phyloP scores from a whole-genome alignment of 2,797 vertebrate species.

The Spheniscus humboldti region DNA sequence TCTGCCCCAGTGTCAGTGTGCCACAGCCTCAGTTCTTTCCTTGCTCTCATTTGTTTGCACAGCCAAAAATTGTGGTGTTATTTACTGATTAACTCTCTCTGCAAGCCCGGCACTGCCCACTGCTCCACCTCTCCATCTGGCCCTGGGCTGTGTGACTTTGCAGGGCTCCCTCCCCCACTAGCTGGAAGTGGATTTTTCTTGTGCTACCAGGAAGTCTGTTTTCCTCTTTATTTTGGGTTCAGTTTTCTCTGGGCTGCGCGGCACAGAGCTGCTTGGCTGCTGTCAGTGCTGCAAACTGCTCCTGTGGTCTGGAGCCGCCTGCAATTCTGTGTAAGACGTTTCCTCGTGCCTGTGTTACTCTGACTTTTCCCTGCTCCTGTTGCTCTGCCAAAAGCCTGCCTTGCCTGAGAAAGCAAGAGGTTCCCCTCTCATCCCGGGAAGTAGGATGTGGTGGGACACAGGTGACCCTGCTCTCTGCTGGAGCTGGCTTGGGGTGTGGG shows the following conservation, averaged over 20 bases:
- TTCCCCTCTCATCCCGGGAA: accelerated
- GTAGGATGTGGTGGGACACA: background rate
- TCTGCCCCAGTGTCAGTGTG: background rate
- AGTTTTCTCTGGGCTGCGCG: background rate
- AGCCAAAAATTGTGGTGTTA: background rate
- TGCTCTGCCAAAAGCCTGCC: background rate
- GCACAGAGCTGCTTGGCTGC: background rate
- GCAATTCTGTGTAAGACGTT: background rate
- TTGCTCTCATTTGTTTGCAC: background rate
- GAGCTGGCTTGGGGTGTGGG: background rate
- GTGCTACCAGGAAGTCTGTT: background rate
- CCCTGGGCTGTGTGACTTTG: background rate
- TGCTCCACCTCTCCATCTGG: background rate
- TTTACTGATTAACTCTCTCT: background rate
- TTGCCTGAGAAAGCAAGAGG: background rate
- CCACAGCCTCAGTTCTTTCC: background rate
- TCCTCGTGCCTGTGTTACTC: background rate
- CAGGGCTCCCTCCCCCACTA: background rate
- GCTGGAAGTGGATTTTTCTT: background rate
- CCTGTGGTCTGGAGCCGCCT: background rate
- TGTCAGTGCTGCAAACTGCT: background rate
- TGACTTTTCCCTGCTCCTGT: background rate
- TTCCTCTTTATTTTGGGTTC: background rate
- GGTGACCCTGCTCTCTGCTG: background rate
- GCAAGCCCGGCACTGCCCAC: background rate